Evolutionary conservation across 1,140 invertebrate genomes (phyloP).

Genomic region (Copidosoma floridanum): DNA sequence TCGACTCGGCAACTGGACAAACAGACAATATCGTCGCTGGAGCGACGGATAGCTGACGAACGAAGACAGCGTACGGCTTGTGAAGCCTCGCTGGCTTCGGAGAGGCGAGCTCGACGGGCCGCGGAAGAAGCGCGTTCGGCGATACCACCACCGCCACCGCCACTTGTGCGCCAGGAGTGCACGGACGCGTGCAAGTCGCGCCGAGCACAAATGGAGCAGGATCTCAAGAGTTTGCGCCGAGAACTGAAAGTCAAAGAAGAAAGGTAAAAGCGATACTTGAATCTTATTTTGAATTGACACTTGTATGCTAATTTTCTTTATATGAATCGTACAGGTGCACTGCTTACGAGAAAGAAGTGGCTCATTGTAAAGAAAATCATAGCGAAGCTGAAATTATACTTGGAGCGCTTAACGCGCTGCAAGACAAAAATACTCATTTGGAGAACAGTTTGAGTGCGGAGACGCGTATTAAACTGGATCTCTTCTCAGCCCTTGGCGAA

Average conservation of each 20-base stretch:
- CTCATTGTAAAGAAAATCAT: constrained; percentile 67
- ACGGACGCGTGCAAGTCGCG: constrained; percentile 74
- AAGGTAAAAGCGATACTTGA: constrained; percentile 51
- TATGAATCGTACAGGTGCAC: constrained; percentile 39
- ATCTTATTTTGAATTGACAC: too few relatives aligned
- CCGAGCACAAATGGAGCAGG: constrained; percentile 74
- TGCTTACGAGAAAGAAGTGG: constrained; percentile 46
- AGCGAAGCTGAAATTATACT: constrained; percentile 79
- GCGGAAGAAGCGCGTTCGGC: constrained; percentile 56
- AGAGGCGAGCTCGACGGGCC: constrained; percentile 63
- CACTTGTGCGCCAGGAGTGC: constrained; percentile 63
- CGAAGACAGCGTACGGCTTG: constrained; percentile 69
- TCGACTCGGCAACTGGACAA: constrained; percentile 76
- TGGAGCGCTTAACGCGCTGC: constrained; percentile 75
- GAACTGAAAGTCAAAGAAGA: constrained; percentile 79
- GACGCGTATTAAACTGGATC: constrained; percentile 92
- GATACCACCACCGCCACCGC: constrained; percentile 46
- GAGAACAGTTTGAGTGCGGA: constrained; percentile 93
- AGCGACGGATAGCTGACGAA: constrained; percentile 83
- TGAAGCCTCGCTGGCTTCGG: constrained; percentile 75
- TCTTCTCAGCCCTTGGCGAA: constrained; percentile 94
- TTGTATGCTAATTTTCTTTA: background rate
- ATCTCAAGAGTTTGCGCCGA: constrained; percentile 70
- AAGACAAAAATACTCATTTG: constrained; percentile 84
- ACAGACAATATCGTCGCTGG: constrained; percentile 70